Evolutionary conservation across 2,888 invertebrate genomes (phyloP).

Genomic region (Lithophane semibrunnea): DNA sequence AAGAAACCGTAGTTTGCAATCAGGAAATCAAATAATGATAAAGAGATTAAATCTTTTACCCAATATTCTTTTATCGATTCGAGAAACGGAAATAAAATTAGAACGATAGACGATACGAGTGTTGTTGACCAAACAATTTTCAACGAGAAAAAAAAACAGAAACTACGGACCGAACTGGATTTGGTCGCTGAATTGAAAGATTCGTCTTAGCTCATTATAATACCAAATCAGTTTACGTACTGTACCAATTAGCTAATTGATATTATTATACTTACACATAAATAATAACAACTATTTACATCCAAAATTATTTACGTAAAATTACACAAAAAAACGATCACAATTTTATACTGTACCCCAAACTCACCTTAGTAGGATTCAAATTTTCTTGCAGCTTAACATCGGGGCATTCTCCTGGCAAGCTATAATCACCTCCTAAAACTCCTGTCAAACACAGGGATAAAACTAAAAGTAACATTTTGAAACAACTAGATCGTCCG

Average conservation of each 20-base stretch:
- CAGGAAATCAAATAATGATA: slow-evolving; percentile 14
- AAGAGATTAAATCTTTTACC: neutral
- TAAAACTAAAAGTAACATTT: slow-evolving; percentile 75
- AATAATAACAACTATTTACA: neutral
- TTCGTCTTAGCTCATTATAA: neutral
- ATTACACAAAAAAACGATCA: neutral
- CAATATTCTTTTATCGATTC: slow-evolving; percentile 4
- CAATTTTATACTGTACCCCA: too few relatives aligned
- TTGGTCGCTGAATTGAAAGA: neutral
- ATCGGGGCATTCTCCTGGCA: slow-evolving; percentile 83
- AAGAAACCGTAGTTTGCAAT: neutral
- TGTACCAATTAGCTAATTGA: neutral
- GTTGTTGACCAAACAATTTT: neutral
- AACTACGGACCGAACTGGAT: neutral
- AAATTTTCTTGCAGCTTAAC: slow-evolving; percentile 84
- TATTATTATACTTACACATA: too few relatives aligned
- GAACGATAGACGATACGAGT: neutral
- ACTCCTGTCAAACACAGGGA: slow-evolving; percentile 70
- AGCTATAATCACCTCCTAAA: slow-evolving; percentile 78
- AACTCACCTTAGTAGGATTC: slow-evolving; percentile 83
- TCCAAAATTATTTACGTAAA: neutral
- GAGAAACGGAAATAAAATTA: too few relatives aligned
- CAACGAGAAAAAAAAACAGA: neutral
- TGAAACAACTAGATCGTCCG: slow-evolving; percentile 69
- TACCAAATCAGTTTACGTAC: neutral